Conservation (phyloP, 92 coral and sea anemone species). For the Meandrina meandrites region DNA sequence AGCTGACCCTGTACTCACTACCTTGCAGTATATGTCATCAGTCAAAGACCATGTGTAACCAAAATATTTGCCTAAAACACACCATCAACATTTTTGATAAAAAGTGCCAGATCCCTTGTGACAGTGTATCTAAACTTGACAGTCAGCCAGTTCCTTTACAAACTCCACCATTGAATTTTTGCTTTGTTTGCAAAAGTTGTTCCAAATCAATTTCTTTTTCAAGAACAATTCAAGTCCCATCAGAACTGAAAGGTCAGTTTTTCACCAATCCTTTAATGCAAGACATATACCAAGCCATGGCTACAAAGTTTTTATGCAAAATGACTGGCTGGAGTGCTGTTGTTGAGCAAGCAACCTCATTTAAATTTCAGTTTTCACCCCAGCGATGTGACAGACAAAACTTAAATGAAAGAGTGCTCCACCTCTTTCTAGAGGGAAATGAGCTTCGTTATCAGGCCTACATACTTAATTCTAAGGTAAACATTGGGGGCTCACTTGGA, state of each 20-base stretch:
- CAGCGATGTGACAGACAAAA: too few species aligned
- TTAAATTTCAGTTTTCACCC: background rate
- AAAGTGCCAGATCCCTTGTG: background rate
- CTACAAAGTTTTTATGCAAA: background rate
- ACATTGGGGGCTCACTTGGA: constrained; percentile 2
- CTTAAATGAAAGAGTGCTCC: background rate
- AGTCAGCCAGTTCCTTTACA: background rate
- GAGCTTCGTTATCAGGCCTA: background rate
- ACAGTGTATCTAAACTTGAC: constrained; percentile 7
- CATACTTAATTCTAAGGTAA: background rate
- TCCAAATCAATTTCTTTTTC: background rate
- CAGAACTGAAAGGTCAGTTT: background rate
- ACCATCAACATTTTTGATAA: background rate
- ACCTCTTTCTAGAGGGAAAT: background rate
- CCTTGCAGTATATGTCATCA: background rate
- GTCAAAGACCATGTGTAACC: background rate
- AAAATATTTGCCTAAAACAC: background rate
- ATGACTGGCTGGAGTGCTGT: background rate
- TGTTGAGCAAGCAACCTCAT: background rate
- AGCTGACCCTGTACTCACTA: background rate
- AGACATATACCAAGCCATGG: too few species aligned
- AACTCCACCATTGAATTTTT: background rate
- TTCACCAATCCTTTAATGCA: too few species aligned
- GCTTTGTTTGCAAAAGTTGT: background rate
- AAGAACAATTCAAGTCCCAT: background rate